Conservation (phyloP, 2,888 invertebrate species). For the Drosophila mettleri region DNA sequence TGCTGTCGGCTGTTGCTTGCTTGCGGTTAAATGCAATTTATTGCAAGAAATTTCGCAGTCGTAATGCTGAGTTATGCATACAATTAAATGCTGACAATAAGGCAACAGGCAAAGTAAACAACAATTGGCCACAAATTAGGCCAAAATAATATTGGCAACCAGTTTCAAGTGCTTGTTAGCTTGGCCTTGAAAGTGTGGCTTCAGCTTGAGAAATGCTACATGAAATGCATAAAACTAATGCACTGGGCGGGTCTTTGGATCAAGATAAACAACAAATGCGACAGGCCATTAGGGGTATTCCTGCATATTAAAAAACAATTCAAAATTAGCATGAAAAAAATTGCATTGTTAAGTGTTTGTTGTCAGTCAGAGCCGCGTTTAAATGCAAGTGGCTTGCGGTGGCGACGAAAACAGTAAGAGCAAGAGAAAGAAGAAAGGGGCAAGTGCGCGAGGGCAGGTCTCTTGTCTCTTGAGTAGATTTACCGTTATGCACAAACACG, state of each 20-base stretch:
- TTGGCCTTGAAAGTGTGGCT: conserved; percentile 63
- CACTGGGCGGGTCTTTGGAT: conserved; percentile 7
- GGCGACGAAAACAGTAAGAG: background rate
- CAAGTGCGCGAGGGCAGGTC: conserved; percentile 4
- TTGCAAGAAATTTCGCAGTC: conserved; percentile 55
- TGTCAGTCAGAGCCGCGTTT: conserved; percentile 25
- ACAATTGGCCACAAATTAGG: conserved; percentile 66
- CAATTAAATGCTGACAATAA: conserved; percentile 36
- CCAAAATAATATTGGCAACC: conserved; percentile 52
- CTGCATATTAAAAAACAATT: conserved; percentile 31
- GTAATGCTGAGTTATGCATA: conserved; percentile 69
- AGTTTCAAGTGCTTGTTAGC: conserved; percentile 8
- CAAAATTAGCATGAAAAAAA: too few relatives aligned
- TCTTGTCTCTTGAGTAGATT: conserved; percentile 22
- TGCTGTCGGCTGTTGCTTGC: conserved; percentile 7
- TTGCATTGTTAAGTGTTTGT: conserved; percentile 25
- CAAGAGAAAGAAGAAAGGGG: background rate
- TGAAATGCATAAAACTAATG: conserved; percentile 74
- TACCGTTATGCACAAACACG: conserved; percentile 57
- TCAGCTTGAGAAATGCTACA: conserved; percentile 62
- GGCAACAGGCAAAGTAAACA: conserved; percentile 15
- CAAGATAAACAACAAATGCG: conserved; percentile 3
- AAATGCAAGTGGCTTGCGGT: conserved; percentile 30
- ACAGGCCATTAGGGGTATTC: conserved; percentile 27
- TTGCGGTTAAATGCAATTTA: conserved; percentile 62